Conservation (phyloP, 1,140 invertebrate genomes). For the Tetragonula clypearis region DNA sequence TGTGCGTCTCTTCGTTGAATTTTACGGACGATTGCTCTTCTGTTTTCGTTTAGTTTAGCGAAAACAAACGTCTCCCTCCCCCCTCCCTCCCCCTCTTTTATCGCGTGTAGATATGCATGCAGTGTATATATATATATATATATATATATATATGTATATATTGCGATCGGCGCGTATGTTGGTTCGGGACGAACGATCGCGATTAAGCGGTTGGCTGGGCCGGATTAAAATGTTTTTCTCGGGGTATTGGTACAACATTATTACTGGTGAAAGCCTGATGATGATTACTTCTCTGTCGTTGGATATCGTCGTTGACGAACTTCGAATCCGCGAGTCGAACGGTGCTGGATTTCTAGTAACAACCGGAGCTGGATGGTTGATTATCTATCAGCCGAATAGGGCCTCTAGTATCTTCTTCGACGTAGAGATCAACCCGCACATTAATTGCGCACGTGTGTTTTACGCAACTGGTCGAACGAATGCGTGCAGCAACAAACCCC, state of each 20-base stretch:
- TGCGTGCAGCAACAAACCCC: no score
- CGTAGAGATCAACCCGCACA: background rate
- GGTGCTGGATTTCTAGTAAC: background rate
- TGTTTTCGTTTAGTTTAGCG: background rate
- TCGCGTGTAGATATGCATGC: background rate
- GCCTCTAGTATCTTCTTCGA: background rate
- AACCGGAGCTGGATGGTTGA: background rate
- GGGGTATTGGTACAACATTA: background rate
- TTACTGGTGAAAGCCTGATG: background rate
- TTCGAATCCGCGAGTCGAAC: background rate
- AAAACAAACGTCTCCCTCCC: background rate
- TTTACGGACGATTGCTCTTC: background rate
- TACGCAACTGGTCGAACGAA: no score
- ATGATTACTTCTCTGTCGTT: slow-evolving; percentile 2
- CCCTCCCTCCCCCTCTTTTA: no score
- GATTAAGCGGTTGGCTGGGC: background rate
- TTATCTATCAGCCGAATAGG: background rate
- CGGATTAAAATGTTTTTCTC: background rate
- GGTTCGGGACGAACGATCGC: background rate
- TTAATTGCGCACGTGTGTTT: background rate
- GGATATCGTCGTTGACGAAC: background rate
- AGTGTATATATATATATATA: no score
- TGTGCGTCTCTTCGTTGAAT: no score
- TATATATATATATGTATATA: no score
- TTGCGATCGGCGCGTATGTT: no score